Conservation (phyloP, 2,888 invertebrate species). For the Leptinotarsa rubiginosa region DNA sequence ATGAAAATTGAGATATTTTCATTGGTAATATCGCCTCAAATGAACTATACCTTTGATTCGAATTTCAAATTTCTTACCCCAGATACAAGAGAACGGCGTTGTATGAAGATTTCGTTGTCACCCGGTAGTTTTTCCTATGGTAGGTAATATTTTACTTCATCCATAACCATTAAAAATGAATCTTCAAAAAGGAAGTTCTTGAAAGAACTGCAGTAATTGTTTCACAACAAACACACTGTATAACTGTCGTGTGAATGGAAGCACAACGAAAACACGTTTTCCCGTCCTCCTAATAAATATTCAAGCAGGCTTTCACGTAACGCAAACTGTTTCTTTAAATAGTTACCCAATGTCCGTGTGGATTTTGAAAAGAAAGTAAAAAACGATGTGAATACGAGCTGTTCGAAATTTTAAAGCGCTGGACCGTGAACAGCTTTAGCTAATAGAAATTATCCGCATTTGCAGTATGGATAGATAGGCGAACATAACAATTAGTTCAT, state of each 20-base stretch:
- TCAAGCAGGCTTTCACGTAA: conserved; percentile 27
- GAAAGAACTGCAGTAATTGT: background rate
- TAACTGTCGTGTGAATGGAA: conserved; percentile 19
- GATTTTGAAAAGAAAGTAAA: conserved; percentile 26
- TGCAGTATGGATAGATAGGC: background rate
- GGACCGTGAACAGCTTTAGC: conserved; percentile 11
- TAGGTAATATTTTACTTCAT: no score
- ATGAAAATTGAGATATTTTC: no score
- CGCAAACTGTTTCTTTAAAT: conserved; percentile 24
- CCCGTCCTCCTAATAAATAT: conserved; percentile 16
- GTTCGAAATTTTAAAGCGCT: conserved; percentile 13
- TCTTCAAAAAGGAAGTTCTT: no score
- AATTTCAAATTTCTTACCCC: no score
- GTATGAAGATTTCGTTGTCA: no score
- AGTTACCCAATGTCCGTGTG: conserved; percentile 25
- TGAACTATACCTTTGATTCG: no score
- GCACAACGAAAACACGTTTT: conserved; percentile 20
- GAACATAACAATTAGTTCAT: conserved; percentile 1
- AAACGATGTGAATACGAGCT: conserved; percentile 18
- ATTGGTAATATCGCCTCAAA: no score
- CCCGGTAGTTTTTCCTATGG: no score
- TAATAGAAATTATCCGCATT: conserved; percentile 4
- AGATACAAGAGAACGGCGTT: no score
- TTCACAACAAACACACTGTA: background rate
- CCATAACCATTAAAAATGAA: no score